phyloP scores from a whole-genome alignment of 2,888 invertebrate genomes.

The Anthophora plumipes region DNA sequence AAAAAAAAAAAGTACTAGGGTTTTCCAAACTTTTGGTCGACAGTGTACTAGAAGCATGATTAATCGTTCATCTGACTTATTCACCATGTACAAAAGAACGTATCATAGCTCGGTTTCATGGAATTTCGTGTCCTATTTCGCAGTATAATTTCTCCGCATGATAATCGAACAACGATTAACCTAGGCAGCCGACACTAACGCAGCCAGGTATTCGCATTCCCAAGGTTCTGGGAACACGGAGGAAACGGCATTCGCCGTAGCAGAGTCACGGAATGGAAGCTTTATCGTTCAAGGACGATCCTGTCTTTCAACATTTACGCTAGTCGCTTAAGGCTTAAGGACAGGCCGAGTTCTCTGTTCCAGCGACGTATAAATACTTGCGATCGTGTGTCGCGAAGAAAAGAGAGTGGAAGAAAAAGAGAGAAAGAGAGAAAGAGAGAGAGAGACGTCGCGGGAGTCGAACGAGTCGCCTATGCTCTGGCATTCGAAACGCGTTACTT shows the following conservation, averaged over 20 bases:
- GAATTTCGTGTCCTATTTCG: background rate
- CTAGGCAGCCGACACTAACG: background rate
- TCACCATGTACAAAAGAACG: background rate
- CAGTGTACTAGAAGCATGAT: conserved; percentile 8
- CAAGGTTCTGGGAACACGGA: conserved; percentile 19
- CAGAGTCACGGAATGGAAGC: conserved; percentile 66
- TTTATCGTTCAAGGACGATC: conserved; percentile 80
- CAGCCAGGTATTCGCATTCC: conserved; percentile 3
- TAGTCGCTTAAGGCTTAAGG: conserved; percentile 52
- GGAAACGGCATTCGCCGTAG: conserved; percentile 15
- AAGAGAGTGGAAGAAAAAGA: background rate
- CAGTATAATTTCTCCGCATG: background rate
- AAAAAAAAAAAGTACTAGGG: too few species aligned
- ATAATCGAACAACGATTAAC: background rate
- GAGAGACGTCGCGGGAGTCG: conserved; percentile 17
- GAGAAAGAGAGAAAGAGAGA: background rate
- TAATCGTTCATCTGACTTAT: conserved; percentile 28
- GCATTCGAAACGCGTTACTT: conserved; percentile 73
- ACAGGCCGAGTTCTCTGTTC: conserved; percentile 49
- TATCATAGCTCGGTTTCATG: background rate
- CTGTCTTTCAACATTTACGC: conserved; percentile 71
- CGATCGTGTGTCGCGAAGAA: conserved; percentile 8
- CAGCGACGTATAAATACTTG: conserved; percentile 21
- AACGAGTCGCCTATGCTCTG: conserved; percentile 53
- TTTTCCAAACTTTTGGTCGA: background rate